Percentiles rank a stretch among this genome's conserved stretches.
phyloP scores from a whole-genome alignment of 1,140 invertebrate species.

The Drosophila equinoxialis region DNA sequence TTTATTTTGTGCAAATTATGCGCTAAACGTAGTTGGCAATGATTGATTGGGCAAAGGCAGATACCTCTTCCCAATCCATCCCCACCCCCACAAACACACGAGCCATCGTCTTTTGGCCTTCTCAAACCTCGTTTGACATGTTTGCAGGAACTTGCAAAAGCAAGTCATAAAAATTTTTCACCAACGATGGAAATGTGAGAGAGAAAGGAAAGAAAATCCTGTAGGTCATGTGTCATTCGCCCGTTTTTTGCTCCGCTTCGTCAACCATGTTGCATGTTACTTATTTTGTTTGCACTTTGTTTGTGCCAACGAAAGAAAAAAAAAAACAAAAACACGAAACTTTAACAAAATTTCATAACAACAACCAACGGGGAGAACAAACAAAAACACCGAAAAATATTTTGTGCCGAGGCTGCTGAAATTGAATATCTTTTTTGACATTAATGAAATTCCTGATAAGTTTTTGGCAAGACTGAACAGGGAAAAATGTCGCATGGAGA shows the following conservation, averaged over 20 bases:
- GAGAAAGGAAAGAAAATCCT: background rate
- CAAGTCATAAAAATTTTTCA: constrained; percentile 21
- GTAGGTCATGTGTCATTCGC: constrained; percentile 26
- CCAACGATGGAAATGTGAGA: background rate
- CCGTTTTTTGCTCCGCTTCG: constrained; percentile 15
- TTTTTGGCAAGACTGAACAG: constrained; percentile 1
- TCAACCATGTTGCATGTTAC: constrained; percentile 18
- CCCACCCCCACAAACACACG: background rate
- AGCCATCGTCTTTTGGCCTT: too few relatives aligned
- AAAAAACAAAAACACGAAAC: background rate
- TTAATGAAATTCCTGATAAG: constrained; percentile 25
- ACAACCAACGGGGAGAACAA: background rate
- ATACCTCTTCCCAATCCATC: background rate
- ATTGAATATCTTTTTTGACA: constrained; percentile 21
- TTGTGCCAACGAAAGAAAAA: constrained; percentile 3
- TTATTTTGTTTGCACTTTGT: constrained; percentile 22
- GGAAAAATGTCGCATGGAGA: background rate
- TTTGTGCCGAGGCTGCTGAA: constrained; percentile 17
- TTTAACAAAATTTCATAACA: constrained; percentile 20
- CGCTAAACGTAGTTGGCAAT: constrained; percentile 22
- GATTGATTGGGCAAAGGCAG: constrained; percentile 15
- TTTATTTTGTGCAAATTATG: constrained; percentile 25
- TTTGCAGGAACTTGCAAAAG: constrained; percentile 3
- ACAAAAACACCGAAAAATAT: constrained; percentile 7
- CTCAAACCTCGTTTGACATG: constrained; percentile 3